Evolutionary conservation across 2,113 vertebrate genomes (phyloP).

Genomic region (Pluvianellus socialis): DNA sequence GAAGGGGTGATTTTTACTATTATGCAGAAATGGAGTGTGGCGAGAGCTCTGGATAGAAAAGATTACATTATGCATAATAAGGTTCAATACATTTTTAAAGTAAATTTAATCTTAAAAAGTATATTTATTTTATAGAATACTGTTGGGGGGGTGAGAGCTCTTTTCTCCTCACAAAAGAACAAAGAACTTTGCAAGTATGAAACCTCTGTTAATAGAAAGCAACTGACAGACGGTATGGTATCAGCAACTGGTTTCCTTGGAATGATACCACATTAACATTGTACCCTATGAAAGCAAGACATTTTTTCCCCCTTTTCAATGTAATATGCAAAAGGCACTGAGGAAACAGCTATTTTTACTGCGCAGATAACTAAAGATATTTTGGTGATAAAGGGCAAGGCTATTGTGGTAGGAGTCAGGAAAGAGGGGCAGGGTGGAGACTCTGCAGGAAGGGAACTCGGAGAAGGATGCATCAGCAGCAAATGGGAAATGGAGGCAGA

Average conservation of each 20-base stretch:
- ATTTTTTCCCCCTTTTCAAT: background rate
- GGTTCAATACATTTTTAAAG: background rate
- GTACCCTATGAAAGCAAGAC: background rate
- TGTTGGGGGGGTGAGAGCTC: background rate
- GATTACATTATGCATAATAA: background rate
- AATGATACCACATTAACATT: background rate
- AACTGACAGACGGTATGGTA: background rate
- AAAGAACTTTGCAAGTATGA: background rate
- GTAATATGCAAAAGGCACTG: background rate
- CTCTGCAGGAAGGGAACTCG: background rate
- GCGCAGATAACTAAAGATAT: background rate
- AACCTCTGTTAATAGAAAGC: background rate
- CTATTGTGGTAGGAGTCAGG: slow-evolving; percentile 12
- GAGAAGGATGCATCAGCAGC: background rate
- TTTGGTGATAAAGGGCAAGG: slow-evolving; percentile 18
- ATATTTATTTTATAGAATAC: background rate
- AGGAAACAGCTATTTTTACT: slow-evolving; percentile 43
- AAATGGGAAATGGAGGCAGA: background rate
- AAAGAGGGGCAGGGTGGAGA: slow-evolving; percentile 36
- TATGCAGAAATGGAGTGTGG: background rate
- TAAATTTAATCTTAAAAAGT: background rate
- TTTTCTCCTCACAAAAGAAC: background rate
- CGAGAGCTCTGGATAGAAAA: background rate
- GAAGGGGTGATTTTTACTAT: background rate
- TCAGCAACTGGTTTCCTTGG: background rate